Base-by-base conservation (phyloP, 2,797 vertebrate genomes). In the Champsocephalus gunnari region DNA sequence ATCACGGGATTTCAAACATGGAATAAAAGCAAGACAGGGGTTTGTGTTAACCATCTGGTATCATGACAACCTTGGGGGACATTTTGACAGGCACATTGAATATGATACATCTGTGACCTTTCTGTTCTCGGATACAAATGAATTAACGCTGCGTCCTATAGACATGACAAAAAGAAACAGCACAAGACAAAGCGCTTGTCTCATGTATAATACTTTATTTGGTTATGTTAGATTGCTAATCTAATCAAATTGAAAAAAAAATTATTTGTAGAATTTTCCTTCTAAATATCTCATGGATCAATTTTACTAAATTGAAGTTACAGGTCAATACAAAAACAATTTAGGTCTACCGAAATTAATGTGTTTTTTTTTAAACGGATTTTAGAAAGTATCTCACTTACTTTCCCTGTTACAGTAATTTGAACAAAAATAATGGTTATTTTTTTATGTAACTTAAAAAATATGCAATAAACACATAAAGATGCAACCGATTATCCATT, bases 91-190 rank as follows among this genome's bases (percentile, higher is more conserved):
- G 63, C 38, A 32, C 71, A 80, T 5, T 73, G 82, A 87, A 78
- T 74, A 81, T 88, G 90, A 91, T 89, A 71, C 82, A 92, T 87
- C 76, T 87, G 80, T 90, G 90, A 93, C 92, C 92, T 93, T 94
- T 93, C n/a, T 32, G 58, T 76, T 71, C 53, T 78, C 62, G n/a
- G 62, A 84, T 79, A 82, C 82, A 86, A 84, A 91, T 71, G 58
- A 87, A 90, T 87, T 78, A 79, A 78, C 19, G 64, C 48, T 57
- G 68, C 6, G 6, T 38, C 65, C 54, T 48, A 55, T 43, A 63
- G 78, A 78, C 69, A 80, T 45, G 65, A 88, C 75, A n/a, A 76
- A 82, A 84, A 87, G 53, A 62, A 85, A 82, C 59, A 51, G 71
- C 5, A 3, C 19, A 47, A 50, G 64, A 60, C 47, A 64, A 73